These are phyloP conservation scores for Galago senegalensis DNA, from an alignment of 2,797 vertebrate species.

Conservation along the genomic window DNA sequence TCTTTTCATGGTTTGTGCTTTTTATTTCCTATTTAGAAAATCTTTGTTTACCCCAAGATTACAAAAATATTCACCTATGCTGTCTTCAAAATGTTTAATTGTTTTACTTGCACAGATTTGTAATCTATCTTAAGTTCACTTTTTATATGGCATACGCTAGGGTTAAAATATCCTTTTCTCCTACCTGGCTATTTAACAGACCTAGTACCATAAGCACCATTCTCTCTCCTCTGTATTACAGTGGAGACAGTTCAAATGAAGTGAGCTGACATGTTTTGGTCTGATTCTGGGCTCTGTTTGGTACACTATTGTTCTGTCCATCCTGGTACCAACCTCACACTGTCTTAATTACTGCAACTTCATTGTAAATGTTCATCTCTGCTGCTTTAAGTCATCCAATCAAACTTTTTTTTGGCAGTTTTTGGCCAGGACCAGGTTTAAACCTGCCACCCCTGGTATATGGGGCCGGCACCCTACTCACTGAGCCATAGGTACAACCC, in stretches of 20 bases:
- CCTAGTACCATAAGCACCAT: not conserved
- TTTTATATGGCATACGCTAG: not conserved
- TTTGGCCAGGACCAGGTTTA: too few species aligned
- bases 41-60: not conserved
- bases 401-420: too few species aligned
- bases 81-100: not conserved
- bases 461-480: too few species aligned
- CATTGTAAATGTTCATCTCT: not conserved
- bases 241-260: not conserved
- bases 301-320: not conserved
- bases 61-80: not conserved
- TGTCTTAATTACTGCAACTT: not conserved
- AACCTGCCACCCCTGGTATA: too few species aligned
- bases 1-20: not conserved
- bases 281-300: not conserved
- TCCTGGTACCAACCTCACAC: not conserved
- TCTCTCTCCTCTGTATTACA: not conserved
- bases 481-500: too few species aligned
- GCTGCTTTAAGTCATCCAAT: not conserved
- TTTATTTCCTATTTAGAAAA: conserved; percentile 10
- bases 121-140: not conserved
- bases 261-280: not conserved
- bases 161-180: not conserved
- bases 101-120: not conserved
- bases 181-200: not conserved